Evolutionary conservation across 2,113 vertebrate genomes (phyloP).

Genomic region (Pitta sordida): DNA sequence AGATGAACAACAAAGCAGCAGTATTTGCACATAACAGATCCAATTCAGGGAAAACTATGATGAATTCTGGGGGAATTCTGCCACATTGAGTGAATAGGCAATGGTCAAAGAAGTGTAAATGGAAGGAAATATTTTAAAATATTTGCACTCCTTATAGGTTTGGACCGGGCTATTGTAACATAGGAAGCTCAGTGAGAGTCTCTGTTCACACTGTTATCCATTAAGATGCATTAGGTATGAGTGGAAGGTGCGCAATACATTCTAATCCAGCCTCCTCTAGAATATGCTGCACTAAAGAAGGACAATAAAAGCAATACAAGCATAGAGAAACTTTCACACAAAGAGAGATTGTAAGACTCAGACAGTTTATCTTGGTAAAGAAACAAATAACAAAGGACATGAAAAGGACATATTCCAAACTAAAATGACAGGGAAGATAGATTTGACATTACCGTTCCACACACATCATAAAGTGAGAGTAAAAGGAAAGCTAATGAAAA

Average conservation of each 20-base stretch:
- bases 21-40: neutral
- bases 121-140: neutral
- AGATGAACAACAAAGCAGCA: neutral
- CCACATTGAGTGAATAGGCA: neutral
- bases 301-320: conserved; percentile 39
- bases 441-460: conserved; percentile 2
- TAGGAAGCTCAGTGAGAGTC: neutral
- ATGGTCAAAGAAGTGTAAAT: neutral
- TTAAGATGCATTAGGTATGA: neutral
- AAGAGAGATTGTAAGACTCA: neutral
- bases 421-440: neutral
- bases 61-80: neutral
- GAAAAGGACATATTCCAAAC: conserved; percentile 23
- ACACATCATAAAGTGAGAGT: conserved; percentile 3
- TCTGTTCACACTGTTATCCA: neutral
- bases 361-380: conserved; percentile 29
- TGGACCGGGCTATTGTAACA: neutral
- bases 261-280: neutral
- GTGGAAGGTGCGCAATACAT: neutral
- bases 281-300: neutral
- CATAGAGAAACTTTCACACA: neutral
- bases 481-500: neutral
- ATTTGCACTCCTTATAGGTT: neutral
- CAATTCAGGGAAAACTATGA: neutral
- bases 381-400: conserved; percentile 41